Evolutionary conservation across 1,140 invertebrate genomes (phyloP), one percentile per base, ranked within the genome.

Genomic region (Trachymyrmex cornetzi): DNA sequence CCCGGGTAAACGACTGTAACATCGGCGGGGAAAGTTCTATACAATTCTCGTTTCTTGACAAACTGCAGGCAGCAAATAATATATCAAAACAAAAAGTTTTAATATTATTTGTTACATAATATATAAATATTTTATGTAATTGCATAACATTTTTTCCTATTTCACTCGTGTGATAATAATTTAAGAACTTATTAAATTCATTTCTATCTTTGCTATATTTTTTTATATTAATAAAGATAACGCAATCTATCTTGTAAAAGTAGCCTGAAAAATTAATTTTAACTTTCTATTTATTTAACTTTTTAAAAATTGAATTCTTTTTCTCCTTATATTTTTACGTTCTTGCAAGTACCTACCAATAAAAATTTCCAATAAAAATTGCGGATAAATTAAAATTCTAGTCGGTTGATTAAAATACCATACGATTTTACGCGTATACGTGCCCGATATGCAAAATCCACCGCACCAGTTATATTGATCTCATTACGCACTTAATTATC

Each of bases 401-500:
- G 14, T 0, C 30, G 5, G 16, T 19, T 34, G 16, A 14, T 7
- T 27, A 30, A 71, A 71, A 57, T 69, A 24, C 14, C 64, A 0
- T 34, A 34, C 30, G 2, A 27, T 48, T 19, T 44, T 38, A 14
- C 9, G 14, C 30, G 1, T 9, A 30, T n/a, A 14, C 30, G n/a
- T 44, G 19, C 16, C 38, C 77, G 66, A 59, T 71, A 22, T 16
- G 50, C 27, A 44, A 55, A 69, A 71, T 69, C 16, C 1, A 16
- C 50, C 27, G 30, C 11, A n/a, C 67, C 69, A 55, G 22, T 11
- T 24, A 44, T 19, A 81, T 81, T 44, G 66, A 81, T 71, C 48
- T 38, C 75, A 61, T 63, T 48, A 66, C 27, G 24, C 66, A 71
- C 50, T 69, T 81, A 81, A 81, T 81, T 81, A 81, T 81, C 64